Conservation (phyloP, 2,888 invertebrate genomes). For the Alloplasta piceator region DNA sequence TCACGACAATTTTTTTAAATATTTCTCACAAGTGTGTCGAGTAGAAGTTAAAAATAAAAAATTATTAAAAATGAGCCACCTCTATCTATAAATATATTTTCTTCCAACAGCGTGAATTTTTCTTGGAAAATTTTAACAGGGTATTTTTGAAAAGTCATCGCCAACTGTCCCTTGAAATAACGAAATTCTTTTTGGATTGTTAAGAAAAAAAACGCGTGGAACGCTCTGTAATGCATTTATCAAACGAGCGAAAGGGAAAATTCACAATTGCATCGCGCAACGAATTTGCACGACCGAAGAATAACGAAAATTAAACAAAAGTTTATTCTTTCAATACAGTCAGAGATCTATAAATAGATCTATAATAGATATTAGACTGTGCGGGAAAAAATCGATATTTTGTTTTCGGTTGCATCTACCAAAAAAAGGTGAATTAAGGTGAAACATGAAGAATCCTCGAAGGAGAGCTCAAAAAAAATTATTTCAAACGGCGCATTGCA, state of each 20-base stretch:
- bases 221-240: conserved; percentile 46
- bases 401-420: too few species aligned
- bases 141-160: conserved; percentile 55
- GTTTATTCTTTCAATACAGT: conserved; percentile 40
- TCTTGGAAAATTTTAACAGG: conserved; percentile 52
- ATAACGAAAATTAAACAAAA: conserved; percentile 31
- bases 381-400: too few species aligned
- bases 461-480: too few species aligned
- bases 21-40: too few species aligned
- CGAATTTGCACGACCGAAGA: not conserved
- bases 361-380: too few species aligned
- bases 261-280: conserved; percentile 20
- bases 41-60: too few species aligned
- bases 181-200: conserved; percentile 37
- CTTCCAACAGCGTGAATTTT: conserved; percentile 10
- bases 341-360: too few species aligned
- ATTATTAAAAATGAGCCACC: too few species aligned
- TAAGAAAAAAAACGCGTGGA: conserved; percentile 4
- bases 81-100: not conserved
- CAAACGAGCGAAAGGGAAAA: conserved; percentile 9
- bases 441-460: too few species aligned
- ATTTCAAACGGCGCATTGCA: too few species aligned
- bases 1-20: too few species aligned
- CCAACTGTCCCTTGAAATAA: conserved; percentile 45
- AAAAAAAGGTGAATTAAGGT: too few species aligned